These are phyloP conservation scores for Pseudotriccus pelzelni DNA, from an alignment of 2,797 vertebrate species.

Conservation along the genomic window DNA sequence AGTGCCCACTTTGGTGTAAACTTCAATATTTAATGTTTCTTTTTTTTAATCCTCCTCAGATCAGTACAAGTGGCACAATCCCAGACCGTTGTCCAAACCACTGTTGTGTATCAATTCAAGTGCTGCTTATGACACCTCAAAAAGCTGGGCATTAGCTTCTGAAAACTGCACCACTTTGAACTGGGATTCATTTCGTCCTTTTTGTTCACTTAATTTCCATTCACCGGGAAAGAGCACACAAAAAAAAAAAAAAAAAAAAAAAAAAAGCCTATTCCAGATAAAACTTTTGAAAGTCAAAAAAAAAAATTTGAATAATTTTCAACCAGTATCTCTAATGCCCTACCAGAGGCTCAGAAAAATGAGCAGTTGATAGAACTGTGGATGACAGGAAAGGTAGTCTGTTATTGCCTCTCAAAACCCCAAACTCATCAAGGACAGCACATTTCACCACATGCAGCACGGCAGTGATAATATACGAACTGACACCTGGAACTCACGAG, in stretches of 20 bases:
- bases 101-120: background rate
- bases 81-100: background rate
- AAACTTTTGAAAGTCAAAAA: background rate
- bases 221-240: background rate
- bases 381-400: background rate
- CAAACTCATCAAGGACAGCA: background rate
- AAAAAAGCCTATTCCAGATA: background rate
- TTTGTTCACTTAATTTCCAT: background rate
- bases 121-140: background rate
- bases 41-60: background rate
- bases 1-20: rapidly evolving
- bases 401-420: background rate
- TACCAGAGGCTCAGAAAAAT: background rate
- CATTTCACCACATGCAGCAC: background rate
- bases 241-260: background rate
- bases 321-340: background rate
- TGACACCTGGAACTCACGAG: background rate
- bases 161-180: background rate
- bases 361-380: background rate
- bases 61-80: background rate
- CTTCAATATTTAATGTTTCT: background rate
- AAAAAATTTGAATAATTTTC: background rate
- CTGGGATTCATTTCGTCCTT: background rate
- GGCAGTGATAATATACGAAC: background rate
- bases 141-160: background rate